Conservation (phyloP, 1,140 invertebrate genomes). For the Drosophila lacertosa region DNA sequence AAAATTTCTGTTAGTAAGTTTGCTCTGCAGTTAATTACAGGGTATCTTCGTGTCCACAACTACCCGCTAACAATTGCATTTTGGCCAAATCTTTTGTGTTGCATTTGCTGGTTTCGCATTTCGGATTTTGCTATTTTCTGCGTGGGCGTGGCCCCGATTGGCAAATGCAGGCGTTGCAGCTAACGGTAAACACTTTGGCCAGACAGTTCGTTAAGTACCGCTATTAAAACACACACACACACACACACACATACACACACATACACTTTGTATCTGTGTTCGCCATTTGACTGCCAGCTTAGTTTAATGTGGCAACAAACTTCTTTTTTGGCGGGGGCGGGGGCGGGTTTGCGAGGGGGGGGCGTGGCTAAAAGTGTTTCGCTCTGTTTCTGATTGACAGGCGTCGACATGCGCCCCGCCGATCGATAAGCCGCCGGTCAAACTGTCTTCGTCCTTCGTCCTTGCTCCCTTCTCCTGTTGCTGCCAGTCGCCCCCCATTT, state of each 20-base stretch:
- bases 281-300: constrained; percentile 72
- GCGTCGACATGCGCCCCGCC: constrained; percentile 36
- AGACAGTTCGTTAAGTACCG: constrained; percentile 24
- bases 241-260: constrained; percentile 7
- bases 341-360: too few relatives aligned
- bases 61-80: too few relatives aligned
- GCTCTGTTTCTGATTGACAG: constrained; percentile 68
- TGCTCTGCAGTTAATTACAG: too few relatives aligned
- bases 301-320: constrained; percentile 57
- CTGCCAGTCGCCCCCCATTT: too few relatives aligned
- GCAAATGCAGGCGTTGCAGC: not conserved
- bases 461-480: too few relatives aligned
- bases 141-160: not conserved
- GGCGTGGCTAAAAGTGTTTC: constrained; percentile 54
- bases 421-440: constrained; percentile 28
- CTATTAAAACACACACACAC: constrained; percentile 16
- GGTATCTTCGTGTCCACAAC: too few relatives aligned
- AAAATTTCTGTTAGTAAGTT: too few relatives aligned
- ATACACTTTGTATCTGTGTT: constrained; percentile 18
- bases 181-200: constrained; percentile 11
- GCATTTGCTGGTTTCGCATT: too few relatives aligned
- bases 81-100: too few relatives aligned
- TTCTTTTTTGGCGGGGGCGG: too few relatives aligned
- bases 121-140: too few relatives aligned
- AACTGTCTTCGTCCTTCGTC: too few relatives aligned